Evolutionary conservation across 2,888 invertebrate species (phyloP).

Genomic region (Eulithis prunata): DNA sequence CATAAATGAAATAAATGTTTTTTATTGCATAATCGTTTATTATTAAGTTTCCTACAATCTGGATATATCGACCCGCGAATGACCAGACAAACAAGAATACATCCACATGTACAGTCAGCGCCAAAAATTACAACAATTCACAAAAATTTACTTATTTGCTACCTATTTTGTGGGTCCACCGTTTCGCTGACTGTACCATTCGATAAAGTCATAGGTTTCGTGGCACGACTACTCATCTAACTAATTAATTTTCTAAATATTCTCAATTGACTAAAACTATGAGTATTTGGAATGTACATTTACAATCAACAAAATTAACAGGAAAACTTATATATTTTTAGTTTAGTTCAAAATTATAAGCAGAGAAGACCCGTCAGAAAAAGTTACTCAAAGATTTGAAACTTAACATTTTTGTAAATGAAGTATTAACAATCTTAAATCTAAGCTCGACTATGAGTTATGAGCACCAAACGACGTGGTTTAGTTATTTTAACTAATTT

Average conservation of each 20-base stretch:
- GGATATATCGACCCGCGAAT: conserved; percentile 73
- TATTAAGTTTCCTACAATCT: conserved; percentile 52
- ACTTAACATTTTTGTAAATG: conserved; percentile 6
- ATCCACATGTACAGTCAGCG: conserved; percentile 3
- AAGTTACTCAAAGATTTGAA: neutral
- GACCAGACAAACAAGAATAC: conserved; percentile 49
- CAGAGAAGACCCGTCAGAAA: neutral
- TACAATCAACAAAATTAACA: conserved; percentile 14
- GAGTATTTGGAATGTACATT: conserved; percentile 30
- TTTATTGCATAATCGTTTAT: conserved; percentile 60
- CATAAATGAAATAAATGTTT: neutral
- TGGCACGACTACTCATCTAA: conserved; percentile 14
- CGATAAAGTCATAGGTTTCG: neutral
- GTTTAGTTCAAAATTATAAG: neutral
- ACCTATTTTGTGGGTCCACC: no score
- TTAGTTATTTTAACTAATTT: conserved; percentile 9
- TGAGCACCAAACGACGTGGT: conserved; percentile 22
- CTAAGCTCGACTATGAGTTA: conserved; percentile 32
- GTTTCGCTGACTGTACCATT: conserved; percentile 14
- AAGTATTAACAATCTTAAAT: conserved; percentile 19
- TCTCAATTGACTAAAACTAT: conserved; percentile 20
- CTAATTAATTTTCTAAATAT: conserved; percentile 12
- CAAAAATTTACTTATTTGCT: neutral
- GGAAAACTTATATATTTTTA: conserved; percentile 1
- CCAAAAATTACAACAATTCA: neutral